Evolutionary conservation across 2,888 invertebrate species (phyloP), one percentile per base, ranked within the genome.

Genomic region (Dasysyrphus albostriatus): DNA sequence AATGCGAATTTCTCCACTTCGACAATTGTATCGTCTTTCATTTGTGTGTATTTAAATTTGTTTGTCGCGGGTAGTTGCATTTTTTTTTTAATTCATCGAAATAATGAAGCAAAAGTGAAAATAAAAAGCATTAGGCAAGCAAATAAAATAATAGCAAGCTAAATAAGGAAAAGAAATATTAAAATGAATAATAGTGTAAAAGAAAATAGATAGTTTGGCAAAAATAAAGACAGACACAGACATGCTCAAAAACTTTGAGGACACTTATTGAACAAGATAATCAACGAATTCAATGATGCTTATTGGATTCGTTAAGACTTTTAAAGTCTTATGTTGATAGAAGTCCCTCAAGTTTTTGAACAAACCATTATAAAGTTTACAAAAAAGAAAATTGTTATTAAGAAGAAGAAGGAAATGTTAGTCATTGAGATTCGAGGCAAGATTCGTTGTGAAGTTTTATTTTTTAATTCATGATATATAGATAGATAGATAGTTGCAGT

Each of bases 1-100:
- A 96, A 95, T 94, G 98, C 98, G 95, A 96, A 98, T 93, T 96
- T 96, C 95, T 98, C 98, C 94, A 97, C 98, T 93, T 96, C 96
- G 92, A 94, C 94, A 94, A 97, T 96, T 94, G 96, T 95, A 92
- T 97, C 97, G 95, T 97, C 97, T 97, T 88, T 72, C 84, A 59
- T 47, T 70, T 47, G 44, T 5, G 58, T 80, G 24, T 24, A 3
- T 89, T 89, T n/a, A 90, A 91, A 32, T 90, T 24, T 90, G n/a
- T 88, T 88, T 88, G 73, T 87, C 84, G 77, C 85, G 69, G 59
- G 59, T 59, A 7, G 16, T 1, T 44, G 37, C 44, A 49, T 61
- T 88, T 78, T 75, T 34, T 16, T 19, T 70, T 80, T n/a, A n/a
- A n/a, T n/a, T 75, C 79, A 72, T 65, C 44, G 69, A 56, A 80